Conservation (phyloP, 2,888 invertebrate genomes). For the Cheilosia scutellata region DNA sequence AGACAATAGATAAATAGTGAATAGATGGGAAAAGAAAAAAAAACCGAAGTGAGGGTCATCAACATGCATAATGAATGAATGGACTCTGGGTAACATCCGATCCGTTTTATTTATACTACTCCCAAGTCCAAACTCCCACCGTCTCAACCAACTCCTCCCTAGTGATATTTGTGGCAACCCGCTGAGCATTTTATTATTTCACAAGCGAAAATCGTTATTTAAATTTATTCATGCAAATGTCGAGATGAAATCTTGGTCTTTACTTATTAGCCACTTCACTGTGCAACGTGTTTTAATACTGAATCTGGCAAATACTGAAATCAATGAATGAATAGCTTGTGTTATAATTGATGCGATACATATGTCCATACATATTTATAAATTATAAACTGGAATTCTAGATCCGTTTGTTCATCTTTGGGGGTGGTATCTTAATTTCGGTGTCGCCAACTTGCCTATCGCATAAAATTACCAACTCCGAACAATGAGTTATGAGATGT, state of each 20-base stretch:
- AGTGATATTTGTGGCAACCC: conserved; percentile 1
- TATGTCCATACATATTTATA: background rate
- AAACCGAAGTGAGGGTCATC: conserved; percentile 62
- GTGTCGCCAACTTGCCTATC: conserved; percentile 38
- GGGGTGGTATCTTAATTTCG: conserved; percentile 20
- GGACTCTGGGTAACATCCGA: conserved; percentile 5
- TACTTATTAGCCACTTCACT: background rate
- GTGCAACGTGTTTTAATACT: background rate
- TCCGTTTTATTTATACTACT: background rate
- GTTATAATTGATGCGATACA: background rate
- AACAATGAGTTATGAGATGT: conserved; percentile 6
- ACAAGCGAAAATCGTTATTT: background rate
- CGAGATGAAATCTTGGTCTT: conserved; percentile 7
- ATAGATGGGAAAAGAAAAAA: background rate
- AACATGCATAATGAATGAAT: conserved; percentile 63
- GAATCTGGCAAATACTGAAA: background rate
- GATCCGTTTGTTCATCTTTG: conserved; percentile 41
- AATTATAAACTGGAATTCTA: background rate
- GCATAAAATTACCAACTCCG: conserved; percentile 1
- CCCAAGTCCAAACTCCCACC: background rate
- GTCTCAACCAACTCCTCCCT: background rate
- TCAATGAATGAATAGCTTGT: conserved; percentile 9
- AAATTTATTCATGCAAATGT: conserved; percentile 15
- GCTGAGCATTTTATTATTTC: background rate
- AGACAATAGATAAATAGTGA: conserved; percentile 21